These are phyloP conservation scores for Acrocephalus kingi DNA, from an alignment of 2,113 vertebrate genomes.

Conservation along the genomic window DNA sequence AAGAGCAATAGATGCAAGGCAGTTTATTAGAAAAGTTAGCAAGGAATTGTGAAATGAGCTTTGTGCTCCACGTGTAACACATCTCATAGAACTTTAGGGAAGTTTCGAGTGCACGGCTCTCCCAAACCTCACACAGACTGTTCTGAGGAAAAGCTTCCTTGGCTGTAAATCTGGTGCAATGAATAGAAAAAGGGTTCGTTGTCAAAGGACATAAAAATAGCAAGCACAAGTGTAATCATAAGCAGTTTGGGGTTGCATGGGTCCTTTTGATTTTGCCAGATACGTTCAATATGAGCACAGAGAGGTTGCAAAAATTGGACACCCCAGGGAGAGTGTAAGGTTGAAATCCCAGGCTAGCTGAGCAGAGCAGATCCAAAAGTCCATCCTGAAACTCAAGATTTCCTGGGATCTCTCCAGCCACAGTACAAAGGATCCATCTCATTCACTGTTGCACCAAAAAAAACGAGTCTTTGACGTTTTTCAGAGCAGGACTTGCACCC, in stretches of 20 bases:
- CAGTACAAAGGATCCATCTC: background rate
- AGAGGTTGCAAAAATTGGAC: background rate
- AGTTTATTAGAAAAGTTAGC: background rate
- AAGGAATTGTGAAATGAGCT: constrained; percentile 24
- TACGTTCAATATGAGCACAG: background rate
- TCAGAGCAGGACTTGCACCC: background rate
- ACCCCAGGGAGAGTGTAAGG: background rate
- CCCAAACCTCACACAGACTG: background rate
- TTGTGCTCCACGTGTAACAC: background rate
- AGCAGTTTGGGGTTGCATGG: background rate
- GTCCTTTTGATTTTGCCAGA: background rate
- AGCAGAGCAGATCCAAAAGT: background rate
- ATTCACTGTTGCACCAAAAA: background rate
- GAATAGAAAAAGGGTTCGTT: background rate
- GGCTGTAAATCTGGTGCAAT: background rate
- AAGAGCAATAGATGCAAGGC: background rate
- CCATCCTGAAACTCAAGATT: background rate
- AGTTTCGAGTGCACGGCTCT: background rate
- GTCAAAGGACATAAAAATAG: background rate
- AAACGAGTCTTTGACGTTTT: background rate
- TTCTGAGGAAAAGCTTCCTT: background rate
- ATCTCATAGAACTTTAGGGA: constrained; percentile 11
- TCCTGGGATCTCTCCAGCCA: background rate
- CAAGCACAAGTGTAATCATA: background rate
- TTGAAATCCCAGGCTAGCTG: background rate